Percentiles rank a stretch among this genome's conserved stretches.
phyloP scores from a whole-genome alignment of 2,113 vertebrate genomes.

The Sinocyclocheilus anophthalmus region DNA sequence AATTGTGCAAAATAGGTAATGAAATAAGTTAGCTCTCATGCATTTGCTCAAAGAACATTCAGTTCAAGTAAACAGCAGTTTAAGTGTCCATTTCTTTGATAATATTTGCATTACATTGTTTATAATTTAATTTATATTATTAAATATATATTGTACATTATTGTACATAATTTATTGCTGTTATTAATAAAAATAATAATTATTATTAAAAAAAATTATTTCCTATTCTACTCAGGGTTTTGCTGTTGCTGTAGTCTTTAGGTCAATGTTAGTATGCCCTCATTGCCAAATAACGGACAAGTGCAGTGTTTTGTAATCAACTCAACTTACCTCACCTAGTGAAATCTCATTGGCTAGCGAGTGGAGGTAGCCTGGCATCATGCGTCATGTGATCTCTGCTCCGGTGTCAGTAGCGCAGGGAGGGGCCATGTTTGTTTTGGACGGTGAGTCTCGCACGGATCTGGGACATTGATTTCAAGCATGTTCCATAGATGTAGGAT shows the following conservation, averaged over 20 bases:
- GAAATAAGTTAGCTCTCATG: not conserved
- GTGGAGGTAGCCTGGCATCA: slow-evolving; percentile 17
- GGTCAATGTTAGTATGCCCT: not conserved
- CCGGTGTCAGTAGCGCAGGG: not conserved
- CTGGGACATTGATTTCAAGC: slow-evolving; percentile 16
- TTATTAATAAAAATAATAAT: not conserved
- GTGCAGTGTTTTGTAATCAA: slow-evolving; percentile 30
- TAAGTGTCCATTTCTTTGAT: not conserved
- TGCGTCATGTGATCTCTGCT: not conserved
- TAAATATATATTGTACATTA: not conserved
- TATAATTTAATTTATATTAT: not conserved
- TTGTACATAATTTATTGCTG: not conserved
- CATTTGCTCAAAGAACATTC: not conserved
- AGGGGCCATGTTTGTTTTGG: slow-evolving; percentile 41
- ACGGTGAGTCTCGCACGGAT: slow-evolving; percentile 35
- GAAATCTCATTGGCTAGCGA: not conserved
- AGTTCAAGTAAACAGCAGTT: not conserved
- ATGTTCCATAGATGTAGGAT: not conserved
- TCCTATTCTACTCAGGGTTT: too few relatives aligned
- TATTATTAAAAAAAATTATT: not conserved
- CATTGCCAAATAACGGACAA: not conserved
- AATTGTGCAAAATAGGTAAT: not conserved
- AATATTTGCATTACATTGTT: not conserved
- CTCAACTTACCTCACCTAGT: not conserved
- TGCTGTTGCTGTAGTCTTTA: not conserved